These are phyloP conservation scores for Tiliacea citrago DNA, from an alignment of 2,888 invertebrate genomes.

Conservation along the genomic window DNA sequence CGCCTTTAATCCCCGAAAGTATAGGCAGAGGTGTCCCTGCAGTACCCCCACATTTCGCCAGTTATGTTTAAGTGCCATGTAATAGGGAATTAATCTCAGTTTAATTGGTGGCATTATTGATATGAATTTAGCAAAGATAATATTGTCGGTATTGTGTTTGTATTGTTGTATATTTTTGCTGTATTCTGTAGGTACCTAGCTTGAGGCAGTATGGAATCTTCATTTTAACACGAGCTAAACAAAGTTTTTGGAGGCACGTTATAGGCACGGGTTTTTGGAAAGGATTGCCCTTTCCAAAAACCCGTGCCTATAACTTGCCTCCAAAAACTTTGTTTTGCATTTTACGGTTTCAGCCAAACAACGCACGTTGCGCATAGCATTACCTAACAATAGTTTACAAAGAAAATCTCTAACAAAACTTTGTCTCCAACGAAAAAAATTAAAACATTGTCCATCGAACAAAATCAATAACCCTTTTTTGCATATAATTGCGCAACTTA, in stretches of 20 bases:
- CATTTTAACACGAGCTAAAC: no score
- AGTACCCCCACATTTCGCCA: not conserved
- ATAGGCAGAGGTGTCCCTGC: not conserved
- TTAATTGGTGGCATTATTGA: not conserved
- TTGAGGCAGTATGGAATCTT: not conserved
- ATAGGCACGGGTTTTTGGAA: no score
- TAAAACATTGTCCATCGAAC: slow-evolving; percentile 69
- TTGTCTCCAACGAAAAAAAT: slow-evolving; percentile 67
- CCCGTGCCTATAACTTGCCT: slow-evolving; percentile 52
- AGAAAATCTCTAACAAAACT: slow-evolving; percentile 72
- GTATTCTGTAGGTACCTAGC: no score
- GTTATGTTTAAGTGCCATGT: not conserved
- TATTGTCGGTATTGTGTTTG: no score
- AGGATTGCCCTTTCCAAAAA: no score
- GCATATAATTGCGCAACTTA: slow-evolving; percentile 86
- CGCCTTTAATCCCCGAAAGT: not conserved
- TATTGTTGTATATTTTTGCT: no score
- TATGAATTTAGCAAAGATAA: not conserved
- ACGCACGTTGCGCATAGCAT: slow-evolving; percentile 70
- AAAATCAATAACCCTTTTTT: slow-evolving; percentile 83
- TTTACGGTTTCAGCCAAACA: slow-evolving; percentile 70
- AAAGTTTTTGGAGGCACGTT: no score
- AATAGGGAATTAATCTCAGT: not conserved
- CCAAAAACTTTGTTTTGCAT: slow-evolving; percentile 64
- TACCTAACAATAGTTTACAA: slow-evolving; percentile 73